phyloP scores from a whole-genome alignment of 2,113 vertebrate genomes.

The Muscicapa adusta region DNA sequence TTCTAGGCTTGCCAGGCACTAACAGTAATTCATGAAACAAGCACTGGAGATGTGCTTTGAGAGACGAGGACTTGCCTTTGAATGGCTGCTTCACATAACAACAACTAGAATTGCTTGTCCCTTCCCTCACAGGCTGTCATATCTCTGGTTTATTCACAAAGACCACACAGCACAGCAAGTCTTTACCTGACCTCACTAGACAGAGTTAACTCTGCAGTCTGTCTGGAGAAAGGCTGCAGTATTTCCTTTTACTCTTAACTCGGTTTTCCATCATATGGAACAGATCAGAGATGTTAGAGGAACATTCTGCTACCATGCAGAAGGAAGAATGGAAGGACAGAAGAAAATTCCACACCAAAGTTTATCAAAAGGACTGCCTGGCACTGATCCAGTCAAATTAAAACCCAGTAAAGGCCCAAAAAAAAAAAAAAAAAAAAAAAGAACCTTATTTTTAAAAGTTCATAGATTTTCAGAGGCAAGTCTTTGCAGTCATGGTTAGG shows the following conservation, averaged over 20 bases:
- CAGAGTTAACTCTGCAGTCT: not conserved
- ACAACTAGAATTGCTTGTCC: not conserved
- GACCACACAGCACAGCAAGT: not conserved
- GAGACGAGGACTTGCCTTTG: not conserved
- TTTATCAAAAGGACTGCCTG: not conserved
- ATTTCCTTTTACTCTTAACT: not conserved
- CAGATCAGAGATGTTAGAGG: not conserved
- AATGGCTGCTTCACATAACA: not conserved
- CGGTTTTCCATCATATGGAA: not conserved
- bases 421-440: no score
- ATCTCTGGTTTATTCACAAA: not conserved
- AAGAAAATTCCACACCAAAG: not conserved
- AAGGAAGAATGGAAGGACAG: not conserved
- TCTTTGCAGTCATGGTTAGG: not conserved
- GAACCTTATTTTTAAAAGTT: not conserved
- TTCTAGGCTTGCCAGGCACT: not conserved
- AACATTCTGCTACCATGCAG: not conserved
- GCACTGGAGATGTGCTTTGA: not conserved
- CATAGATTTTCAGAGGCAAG: not conserved
- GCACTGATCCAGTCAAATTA: not conserved
- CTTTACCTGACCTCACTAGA: not conserved
- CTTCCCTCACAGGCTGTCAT: not conserved
- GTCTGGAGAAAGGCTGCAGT: not conserved
- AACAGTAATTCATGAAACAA: not conserved
- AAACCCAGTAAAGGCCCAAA: not conserved